Base-by-base conservation (phyloP, 2,113 vertebrate species). In the Bufo bufo region DNA sequence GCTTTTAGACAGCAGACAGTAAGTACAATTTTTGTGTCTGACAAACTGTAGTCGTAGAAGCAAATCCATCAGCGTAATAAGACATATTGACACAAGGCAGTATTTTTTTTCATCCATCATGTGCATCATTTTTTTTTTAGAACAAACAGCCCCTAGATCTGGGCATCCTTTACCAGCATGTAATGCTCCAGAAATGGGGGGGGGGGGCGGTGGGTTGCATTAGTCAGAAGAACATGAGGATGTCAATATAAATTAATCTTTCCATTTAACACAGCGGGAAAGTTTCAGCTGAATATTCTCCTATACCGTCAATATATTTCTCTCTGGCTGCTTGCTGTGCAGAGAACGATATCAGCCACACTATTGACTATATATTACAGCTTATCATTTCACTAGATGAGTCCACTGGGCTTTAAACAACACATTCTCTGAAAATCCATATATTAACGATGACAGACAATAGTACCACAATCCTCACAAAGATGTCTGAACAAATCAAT, bases 351-450 rank as follows among this genome's bases (percentile, higher is more conserved):
- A 61, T 81, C 56, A 81, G 58, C 58, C 79, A 20, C 79, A 61
- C 14, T 81, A 81, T 63, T 61, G 79, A 81, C 20, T 23, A 80
- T 80, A 58, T 80, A 80, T 58, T 58, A 58, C 79, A 20, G 58
- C 23, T 45, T 56, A 81, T 81, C 79, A 81, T 81, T 61, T 80
- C 20, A 43, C 56, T 81, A 81, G 79, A 81, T 81, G 79, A 81
- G 79, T 45, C 79, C 56, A 61, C 33, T 45, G 58, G 79, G 79
- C 43, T 45, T 61, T 81, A 61, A 61, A 45, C 79, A 61, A 43
- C 33, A 61, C 13, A 19, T 23, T 47, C 79, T 61, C 43, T 81
- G 14, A 81, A 81, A 81, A 81, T 61, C 79, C 19, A 80, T 80
- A 81, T 58, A 61, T 58, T 61, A 81, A 81, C 63, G 33, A 61